A percentile compares a stretch with the other conserved stretches of the same genome.
phyloP scores from a whole-genome alignment of 2,113 vertebrate genomes.

The Mesitornis unicolor region DNA sequence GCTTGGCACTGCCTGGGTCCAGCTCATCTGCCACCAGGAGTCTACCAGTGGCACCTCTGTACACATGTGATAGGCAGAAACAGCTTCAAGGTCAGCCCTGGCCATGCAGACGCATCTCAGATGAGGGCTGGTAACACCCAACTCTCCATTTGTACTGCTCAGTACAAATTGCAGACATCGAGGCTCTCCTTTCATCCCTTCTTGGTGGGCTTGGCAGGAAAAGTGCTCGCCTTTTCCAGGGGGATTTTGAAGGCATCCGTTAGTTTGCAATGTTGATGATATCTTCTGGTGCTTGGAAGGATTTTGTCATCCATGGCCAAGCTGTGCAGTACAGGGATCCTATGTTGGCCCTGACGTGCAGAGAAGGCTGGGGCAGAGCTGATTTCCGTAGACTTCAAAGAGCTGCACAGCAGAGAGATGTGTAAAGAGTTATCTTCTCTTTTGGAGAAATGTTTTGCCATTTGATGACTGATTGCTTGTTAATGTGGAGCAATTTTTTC shows the following conservation, averaged over 20 bases:
- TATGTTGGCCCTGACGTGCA: background rate
- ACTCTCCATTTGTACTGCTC: background rate
- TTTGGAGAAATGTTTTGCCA: background rate
- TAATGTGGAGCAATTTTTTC: background rate
- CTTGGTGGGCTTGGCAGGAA: conserved; percentile 60
- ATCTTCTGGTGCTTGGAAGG: conserved; percentile 38
- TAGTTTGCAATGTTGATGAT: conserved; percentile 20
- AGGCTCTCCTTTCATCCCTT: conserved; percentile 35
- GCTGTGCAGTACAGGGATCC: background rate
- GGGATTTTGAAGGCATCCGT: background rate
- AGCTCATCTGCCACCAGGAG: background rate
- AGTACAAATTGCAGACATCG: background rate
- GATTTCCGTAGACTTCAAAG: background rate
- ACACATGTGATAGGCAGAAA: rapidly evolving
- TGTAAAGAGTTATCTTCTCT: background rate
- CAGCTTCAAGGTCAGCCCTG: background rate
- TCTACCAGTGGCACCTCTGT: rapidly evolving
- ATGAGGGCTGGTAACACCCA: background rate
- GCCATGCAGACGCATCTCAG: background rate
- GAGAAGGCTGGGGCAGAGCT: background rate
- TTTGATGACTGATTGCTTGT: conserved; percentile 7
- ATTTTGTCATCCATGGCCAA: background rate
- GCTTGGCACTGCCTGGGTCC: background rate
- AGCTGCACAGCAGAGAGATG: background rate
- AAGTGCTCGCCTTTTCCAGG: background rate